phyloP scores from a whole-genome alignment of 2,113 vertebrate genomes.

The Cinclus cinclus region DNA sequence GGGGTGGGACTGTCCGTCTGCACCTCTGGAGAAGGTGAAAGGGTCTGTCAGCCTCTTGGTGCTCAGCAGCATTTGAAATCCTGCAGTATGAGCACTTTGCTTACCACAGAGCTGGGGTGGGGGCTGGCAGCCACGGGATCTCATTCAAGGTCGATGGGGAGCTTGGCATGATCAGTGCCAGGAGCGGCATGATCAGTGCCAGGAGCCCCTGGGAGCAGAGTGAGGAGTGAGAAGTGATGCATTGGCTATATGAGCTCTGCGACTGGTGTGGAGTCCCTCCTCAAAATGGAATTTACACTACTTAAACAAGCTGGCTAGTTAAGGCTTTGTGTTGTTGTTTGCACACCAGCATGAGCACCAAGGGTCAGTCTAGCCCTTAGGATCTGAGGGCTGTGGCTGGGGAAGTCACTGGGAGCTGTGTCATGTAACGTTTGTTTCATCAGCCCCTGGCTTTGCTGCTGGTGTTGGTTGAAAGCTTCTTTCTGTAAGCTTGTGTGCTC shows the following conservation, averaged over 20 bases:
- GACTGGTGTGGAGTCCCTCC: fast-evolving
- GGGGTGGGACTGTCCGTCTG: not conserved
- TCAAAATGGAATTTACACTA: not conserved
- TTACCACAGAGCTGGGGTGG: fast-evolving
- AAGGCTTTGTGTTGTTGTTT: not conserved
- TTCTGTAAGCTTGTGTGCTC: not conserved
- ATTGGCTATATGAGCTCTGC: fast-evolving
- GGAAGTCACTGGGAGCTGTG: not conserved
- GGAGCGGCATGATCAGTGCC: fast-evolving
- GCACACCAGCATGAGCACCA: fast-evolving
- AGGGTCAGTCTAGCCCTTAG: not conserved
- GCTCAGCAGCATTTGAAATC: not conserved
- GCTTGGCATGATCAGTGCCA: fast-evolving
- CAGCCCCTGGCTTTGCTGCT: not conserved
- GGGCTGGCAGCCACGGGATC: fast-evolving
- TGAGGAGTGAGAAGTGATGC: fast-evolving
- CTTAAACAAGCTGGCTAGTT: too few species aligned
- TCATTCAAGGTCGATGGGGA: fast-evolving
- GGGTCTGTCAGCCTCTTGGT: not conserved
- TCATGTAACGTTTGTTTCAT: fast-evolving
- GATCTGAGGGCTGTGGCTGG: not conserved
- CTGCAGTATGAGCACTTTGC: not conserved
- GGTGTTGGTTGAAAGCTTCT: fast-evolving
- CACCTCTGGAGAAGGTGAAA: fast-evolving
- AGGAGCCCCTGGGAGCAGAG: fast-evolving